These are phyloP conservation scores for Steinernema scapterisci DNA, from an alignment of 2,888 invertebrate genomes.

Conservation along the genomic window DNA sequence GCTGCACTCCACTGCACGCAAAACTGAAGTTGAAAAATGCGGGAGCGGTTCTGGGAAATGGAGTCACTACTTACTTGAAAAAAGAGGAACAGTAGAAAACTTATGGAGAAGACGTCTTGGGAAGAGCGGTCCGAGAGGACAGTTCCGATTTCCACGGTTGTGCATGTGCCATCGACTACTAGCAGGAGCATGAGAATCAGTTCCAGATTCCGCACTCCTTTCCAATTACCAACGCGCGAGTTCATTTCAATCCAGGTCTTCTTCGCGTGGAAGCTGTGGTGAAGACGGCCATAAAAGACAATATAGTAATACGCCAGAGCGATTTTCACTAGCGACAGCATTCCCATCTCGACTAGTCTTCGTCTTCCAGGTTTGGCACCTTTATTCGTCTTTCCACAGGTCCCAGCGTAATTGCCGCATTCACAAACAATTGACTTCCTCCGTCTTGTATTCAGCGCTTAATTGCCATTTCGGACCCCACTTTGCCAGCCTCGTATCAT, in stretches of 20 bases:
- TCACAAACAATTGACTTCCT: constrained; percentile 8
- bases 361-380: too few species aligned
- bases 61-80: neutral
- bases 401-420: neutral
- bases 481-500: too few species aligned
- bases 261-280: neutral
- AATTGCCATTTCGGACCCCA: neutral
- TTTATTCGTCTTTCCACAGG: too few species aligned
- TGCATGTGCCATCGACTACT: neutral
- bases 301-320: constrained; percentile 5
- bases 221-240: constrained; percentile 25
- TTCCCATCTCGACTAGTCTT: neutral
- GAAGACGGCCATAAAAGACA: constrained; percentile 21
- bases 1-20: neutral
- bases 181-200: constrained; percentile 14
- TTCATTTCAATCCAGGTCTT: constrained; percentile 10
- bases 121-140: neutral
- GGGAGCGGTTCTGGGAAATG: too few species aligned
- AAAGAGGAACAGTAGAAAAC: neutral
- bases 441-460: neutral
- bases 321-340: neutral
- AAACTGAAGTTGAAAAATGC: neutral
- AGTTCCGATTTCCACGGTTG: neutral
- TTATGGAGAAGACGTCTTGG: neutral
- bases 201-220: constrained; percentile 13